Evolutionary conservation across 2,113 vertebrate genomes (phyloP).

Genomic region (Osmerus eperlanus): DNA sequence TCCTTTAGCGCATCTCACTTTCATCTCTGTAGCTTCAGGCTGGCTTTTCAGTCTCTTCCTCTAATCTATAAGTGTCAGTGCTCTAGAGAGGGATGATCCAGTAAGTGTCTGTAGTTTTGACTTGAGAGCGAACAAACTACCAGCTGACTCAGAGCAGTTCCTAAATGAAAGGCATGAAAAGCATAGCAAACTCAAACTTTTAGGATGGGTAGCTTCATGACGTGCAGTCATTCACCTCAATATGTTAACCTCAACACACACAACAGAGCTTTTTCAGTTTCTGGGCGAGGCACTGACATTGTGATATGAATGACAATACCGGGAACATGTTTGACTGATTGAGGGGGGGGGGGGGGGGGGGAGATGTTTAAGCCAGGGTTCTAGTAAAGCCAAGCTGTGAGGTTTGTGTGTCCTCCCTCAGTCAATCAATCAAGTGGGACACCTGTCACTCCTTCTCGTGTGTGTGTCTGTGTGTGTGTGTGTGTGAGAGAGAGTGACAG

Average conservation of each 20-base stretch:
- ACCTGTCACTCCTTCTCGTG: conserved; percentile 45
- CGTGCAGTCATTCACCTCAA: conserved; percentile 10
- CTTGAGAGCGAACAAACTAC: conserved; percentile 20
- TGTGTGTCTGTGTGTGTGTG: neutral
- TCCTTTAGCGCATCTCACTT: too few relatives aligned
- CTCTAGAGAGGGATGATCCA: too few relatives aligned
- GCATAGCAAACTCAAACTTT: neutral
- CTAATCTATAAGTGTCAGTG: too few relatives aligned
- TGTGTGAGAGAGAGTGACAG: neutral
- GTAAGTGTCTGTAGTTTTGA: conserved; percentile 10
- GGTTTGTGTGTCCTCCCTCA: conserved; percentile 33
- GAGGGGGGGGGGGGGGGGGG: too few relatives aligned
- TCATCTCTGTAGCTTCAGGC: conserved; percentile 29
- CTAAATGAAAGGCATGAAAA: conserved; percentile 23
- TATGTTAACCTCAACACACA: conserved; percentile 9
- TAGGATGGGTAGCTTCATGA: neutral
- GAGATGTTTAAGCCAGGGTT: conserved; percentile 9
- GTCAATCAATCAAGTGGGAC: conserved; percentile 35
- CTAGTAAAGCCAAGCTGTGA: conserved; percentile 18
- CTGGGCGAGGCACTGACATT: too few relatives aligned
- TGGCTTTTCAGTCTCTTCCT: conserved; percentile 40
- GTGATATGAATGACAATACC: too few relatives aligned
- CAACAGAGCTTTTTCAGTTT: too few relatives aligned
- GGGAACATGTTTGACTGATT: too few relatives aligned
- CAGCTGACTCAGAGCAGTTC: conserved; percentile 17